Conservation (phyloP, 2,113 vertebrate genomes). For the Pelodiscus sinensis region DNA sequence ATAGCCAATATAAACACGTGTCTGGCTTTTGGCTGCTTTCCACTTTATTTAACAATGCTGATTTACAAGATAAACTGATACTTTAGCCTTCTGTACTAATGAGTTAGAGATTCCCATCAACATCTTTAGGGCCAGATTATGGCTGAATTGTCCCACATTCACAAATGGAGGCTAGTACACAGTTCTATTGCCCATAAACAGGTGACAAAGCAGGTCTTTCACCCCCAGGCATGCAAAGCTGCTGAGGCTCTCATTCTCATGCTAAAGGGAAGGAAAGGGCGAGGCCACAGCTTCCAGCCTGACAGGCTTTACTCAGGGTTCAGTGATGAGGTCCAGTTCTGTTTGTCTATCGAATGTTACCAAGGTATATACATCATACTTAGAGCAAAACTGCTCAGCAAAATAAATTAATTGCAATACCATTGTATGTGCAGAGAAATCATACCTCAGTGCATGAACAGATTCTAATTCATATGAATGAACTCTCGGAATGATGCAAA, state of each 20-base stretch:
- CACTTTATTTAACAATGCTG: conserved; percentile 42
- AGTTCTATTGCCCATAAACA: background rate
- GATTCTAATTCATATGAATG: background rate
- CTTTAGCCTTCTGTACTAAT: background rate
- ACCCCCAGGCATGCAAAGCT: background rate
- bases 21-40: conserved; percentile 9
- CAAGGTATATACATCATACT: background rate
- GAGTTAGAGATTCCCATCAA: background rate
- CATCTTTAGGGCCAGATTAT: background rate
- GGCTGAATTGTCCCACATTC: background rate
- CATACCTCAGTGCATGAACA: accelerated
- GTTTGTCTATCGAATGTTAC: background rate
- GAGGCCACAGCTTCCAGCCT: background rate
- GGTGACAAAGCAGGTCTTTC: background rate
- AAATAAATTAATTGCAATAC: background rate
- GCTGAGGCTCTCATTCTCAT: background rate
- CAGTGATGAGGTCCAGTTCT: background rate
- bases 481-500: background rate
- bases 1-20: background rate
- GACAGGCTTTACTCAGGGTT: background rate
- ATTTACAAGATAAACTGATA: conserved; percentile 44
- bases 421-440: accelerated
- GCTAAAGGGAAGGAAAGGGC: background rate
- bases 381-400: background rate
- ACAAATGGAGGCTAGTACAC: background rate